Percentiles rank a stretch among this genome's conserved stretches.
These are phyloP conservation scores for Telmatochromis sp. DNA, from an alignment of 2,113 vertebrate species.

Conservation along the genomic window DNA sequence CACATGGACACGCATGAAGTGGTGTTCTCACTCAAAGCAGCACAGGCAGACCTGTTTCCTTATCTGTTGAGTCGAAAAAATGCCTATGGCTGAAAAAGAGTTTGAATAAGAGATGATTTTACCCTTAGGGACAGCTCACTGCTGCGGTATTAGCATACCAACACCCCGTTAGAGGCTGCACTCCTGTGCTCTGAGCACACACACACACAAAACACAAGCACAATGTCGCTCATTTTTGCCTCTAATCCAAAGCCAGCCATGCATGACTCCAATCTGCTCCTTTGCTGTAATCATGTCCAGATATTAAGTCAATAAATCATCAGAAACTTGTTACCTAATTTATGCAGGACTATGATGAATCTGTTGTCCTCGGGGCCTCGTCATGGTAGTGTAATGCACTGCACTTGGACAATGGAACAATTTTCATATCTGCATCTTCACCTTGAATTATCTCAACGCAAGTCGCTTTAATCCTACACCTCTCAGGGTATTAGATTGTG, in stretches of 20 bases:
- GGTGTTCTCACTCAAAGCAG: neutral
- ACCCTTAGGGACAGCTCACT: conserved; percentile 39
- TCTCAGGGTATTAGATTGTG: neutral
- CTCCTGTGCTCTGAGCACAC: neutral
- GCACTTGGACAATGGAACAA: conserved; percentile 21
- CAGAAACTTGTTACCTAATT: conserved; percentile 61
- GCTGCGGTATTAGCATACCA: conserved; percentile 50
- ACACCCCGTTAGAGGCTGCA: conserved; percentile 3
- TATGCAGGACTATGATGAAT: conserved; percentile 59
- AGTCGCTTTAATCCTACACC: conserved; percentile 1
- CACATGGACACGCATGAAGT: neutral
- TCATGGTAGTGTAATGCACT: conserved; percentile 1
- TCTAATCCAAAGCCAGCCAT: conserved; percentile 55
- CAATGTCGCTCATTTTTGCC: conserved; percentile 34
- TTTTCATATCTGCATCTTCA: conserved; percentile 26
- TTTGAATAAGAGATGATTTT: conserved; percentile 50
- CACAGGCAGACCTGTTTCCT: neutral
- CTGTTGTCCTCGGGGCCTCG: conserved; percentile 54
- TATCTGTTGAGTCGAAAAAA: conserved; percentile 9
- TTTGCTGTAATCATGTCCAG: conserved; percentile 61
- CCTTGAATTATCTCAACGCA: conserved; percentile 27
- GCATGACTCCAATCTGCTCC: conserved; percentile 59
- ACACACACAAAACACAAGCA: neutral
- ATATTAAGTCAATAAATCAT: conserved; percentile 71
- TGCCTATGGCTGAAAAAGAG: conserved; percentile 23